Base-by-base conservation (phyloP, 2,797 vertebrate species). In the Labroides dimidiatus region DNA sequence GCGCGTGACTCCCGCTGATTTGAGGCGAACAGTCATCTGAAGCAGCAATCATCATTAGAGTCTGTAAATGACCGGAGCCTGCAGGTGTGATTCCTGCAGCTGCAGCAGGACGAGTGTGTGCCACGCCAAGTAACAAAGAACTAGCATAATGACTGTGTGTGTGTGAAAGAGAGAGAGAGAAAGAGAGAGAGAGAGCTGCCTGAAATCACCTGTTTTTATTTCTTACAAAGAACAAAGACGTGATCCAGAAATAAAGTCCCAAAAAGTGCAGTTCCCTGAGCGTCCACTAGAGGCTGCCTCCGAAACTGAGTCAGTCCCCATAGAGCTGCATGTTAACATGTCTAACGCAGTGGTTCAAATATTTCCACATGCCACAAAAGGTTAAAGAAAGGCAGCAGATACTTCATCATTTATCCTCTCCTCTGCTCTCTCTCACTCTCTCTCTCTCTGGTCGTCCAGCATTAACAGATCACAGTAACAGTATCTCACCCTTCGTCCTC, bases 1-100 rank as follows among this genome's bases (percentile, higher is more conserved):
- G 36, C 0, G 44, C 8, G 11, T 11, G 27, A 47, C 11, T 30
- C 23, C 4, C 6, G 48, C 17, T 2, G 21, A 10, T 37, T 36
- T 45, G 59, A 47, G 57, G 44, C 21, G 19, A 45, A 15, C 68
- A 48, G 20, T 63, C 27, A 59, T 30, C 4, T 57, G 52, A 27
- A 63, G 37, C 19, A 13, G 20, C n/a, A 16, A 21, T 33, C 30
- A 33, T 43, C 17, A 44, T 23, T 39, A 23, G 54, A 41, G n/a
- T 20, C 37, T 0, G 19, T 15, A 42, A n/a, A 36, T 1, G n/a
- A 17, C 4, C 1, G 19, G 4, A 27, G 17, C 0, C 67, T 71
- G 57, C 57, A 54, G 63, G 63, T 71, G 68, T 64, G 60, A 45
- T 59, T 50, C 43, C 43, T 44, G 57, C 51, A 16, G 56, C 49